Conservation (phyloP, 2,113 vertebrate genomes). For the Pogona vitticeps region DNA sequence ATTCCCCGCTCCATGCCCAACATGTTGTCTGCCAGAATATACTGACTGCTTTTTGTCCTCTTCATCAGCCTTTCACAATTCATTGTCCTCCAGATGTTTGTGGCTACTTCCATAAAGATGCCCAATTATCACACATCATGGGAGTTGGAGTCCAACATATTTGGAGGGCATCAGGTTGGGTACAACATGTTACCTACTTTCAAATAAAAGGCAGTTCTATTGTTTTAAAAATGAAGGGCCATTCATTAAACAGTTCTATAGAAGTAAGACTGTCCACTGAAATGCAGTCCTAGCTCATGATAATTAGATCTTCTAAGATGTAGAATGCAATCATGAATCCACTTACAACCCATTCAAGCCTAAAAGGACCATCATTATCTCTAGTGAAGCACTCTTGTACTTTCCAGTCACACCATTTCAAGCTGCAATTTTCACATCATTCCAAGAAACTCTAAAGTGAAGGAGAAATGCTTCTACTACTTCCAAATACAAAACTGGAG, state of each 20-base stretch:
- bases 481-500: not conserved
- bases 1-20: not conserved
- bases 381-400: not conserved
- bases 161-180: not conserved
- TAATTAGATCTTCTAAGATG: slow-evolving; percentile 26
- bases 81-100: not conserved
- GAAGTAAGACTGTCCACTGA: not conserved
- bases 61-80: not conserved
- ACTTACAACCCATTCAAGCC: slow-evolving; percentile 22
- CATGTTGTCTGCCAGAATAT: not conserved
- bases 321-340: slow-evolving; percentile 25
- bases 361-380: not conserved
- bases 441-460: not conserved
- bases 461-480: not conserved
- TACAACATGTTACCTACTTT: not conserved
- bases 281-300: slow-evolving; percentile 5
- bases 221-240: not conserved
- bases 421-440: slow-evolving; percentile 6
- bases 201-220: not conserved
- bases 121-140: not conserved
- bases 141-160: not conserved
- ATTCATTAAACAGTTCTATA: slow-evolving; percentile 19
- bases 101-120: not conserved
- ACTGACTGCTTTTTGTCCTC: not conserved
- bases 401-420: not conserved